Evolutionary conservation across 2,888 invertebrate genomes (phyloP), one percentile per base, ranked within the genome.

Genomic region (Coleophora deauratella): DNA sequence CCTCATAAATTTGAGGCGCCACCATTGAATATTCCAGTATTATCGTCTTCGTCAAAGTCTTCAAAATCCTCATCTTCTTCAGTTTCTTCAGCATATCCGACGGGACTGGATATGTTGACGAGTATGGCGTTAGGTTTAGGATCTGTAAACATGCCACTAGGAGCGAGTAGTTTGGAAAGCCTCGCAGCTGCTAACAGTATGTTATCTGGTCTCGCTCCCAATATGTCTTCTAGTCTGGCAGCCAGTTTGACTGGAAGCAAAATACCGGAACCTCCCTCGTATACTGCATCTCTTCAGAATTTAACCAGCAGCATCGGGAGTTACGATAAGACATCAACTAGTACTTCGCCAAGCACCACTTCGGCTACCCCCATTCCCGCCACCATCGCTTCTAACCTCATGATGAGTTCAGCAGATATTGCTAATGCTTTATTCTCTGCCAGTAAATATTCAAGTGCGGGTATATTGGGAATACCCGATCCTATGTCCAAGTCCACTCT

Each of bases 401-500:
- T 89, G 88, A 80, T 89, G 70, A 88, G 89, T 46, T 87, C 88
- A 1, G 86, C 88, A 9, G 90, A 91, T 55, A 88, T 91, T 40
- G 89, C 91, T 0, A 89, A 87, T 60, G 90, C 91, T 40, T 73
- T 92, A 39, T 91, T 91, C 59, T 91, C 89, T 41, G 88, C 89
- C 1, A 90, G 88, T 35, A 90, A 89, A 67, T 90, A 89, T 60
- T 89, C 90, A 2, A 88, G 87, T 50, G 87, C 88, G 10, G 88
- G 88, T 13, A 79, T 91, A 40, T 73, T 91, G 30, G 89, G 89
- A 4, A 89, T 92, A 52, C 91, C 93, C 0, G 94, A 94, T 71
- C 92, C 93, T 0, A 88, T 94, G 79, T 90, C 92, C 0, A 92
- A 93, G 60, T 89, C 91, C 9, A 91, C 92, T 27, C 74, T 93